A percentile compares a stretch with the other conserved stretches of the same genome.
Evolutionary conservation across 2,113 vertebrate species (phyloP).

Genomic region (Lepus europaeus): DNA sequence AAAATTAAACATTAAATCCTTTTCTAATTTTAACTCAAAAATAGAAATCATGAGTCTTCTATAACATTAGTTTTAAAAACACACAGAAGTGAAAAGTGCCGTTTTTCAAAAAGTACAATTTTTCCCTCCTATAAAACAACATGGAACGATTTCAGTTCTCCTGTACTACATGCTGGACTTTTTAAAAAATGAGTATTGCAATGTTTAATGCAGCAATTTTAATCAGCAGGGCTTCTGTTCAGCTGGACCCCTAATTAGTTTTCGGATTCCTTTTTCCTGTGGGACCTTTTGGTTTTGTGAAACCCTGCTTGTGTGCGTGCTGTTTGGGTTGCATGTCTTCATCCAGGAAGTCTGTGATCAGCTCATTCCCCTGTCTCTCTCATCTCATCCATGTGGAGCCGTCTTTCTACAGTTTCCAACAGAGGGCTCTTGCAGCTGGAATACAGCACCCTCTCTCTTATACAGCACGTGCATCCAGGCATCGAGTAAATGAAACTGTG

Average conservation of each 20-base stretch:
- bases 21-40: constrained; percentile 76
- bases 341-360: constrained; percentile 96
- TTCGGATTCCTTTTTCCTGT: constrained; percentile 94
- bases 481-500: constrained; percentile 99
- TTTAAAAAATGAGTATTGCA: constrained; percentile 78
- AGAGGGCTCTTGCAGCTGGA: constrained; percentile 97
- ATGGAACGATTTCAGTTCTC: constrained; percentile 87
- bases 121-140: constrained; percentile 72
- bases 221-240: constrained; percentile 91
- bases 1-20: constrained; percentile 75
- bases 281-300: constrained; percentile 97
- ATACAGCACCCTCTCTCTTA: constrained; percentile 98
- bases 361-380: constrained; percentile 97
- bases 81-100: constrained; percentile 82
- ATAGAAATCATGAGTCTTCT: constrained; percentile 78
- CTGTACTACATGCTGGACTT: constrained; percentile 82
- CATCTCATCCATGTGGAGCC: constrained; percentile 92
- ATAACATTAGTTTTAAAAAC: constrained; percentile 80
- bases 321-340: constrained; percentile 98
- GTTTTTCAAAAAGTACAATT: constrained; percentile 81
- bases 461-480: constrained; percentile 97
- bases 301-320: constrained; percentile 96
- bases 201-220: constrained; percentile 75
- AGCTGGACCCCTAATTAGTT: constrained; percentile 93
- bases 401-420: constrained; percentile 94